Conservation (phyloP, 2,113 vertebrate species). For the Polypterus bichir region DNA sequence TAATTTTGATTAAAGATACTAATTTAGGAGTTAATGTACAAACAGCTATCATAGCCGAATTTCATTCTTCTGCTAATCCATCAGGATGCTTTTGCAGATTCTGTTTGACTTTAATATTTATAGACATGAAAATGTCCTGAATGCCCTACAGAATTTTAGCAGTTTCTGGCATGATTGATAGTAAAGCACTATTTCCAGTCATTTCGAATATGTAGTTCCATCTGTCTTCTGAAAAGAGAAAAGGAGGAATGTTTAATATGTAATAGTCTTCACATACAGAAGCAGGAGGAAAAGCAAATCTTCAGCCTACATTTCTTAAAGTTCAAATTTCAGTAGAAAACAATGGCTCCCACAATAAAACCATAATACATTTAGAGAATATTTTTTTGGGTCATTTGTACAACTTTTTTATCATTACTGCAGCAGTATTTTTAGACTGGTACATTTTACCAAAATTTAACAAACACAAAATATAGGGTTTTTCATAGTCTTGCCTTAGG, state of each 20-base stretch:
- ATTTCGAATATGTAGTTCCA: conserved; percentile 61
- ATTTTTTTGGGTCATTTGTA: no score
- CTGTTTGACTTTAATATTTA: conserved; percentile 71
- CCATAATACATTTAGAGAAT: no score
- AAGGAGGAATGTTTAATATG: conserved; percentile 53
- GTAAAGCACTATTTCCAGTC: conserved; percentile 53
- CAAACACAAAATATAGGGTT: no score
- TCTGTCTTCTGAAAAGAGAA: conserved; percentile 64
- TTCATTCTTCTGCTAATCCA: conserved; percentile 48
- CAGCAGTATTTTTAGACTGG: no score
- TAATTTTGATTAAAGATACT: conserved; percentile 25
- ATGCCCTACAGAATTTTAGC: conserved; percentile 66
- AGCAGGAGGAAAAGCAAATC: conserved; percentile 28
- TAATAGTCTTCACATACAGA: conserved; percentile 34
- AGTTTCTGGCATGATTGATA: conserved; percentile 62
- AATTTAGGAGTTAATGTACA: conserved; percentile 26
- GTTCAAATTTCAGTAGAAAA: no score
- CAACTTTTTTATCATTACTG: no score
- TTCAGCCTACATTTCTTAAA: conserved; percentile 25
- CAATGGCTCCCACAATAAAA: no score
- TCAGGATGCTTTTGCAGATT: conserved; percentile 54
- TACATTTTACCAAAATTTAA: no score
- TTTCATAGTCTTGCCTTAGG: no score
- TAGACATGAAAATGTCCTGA: conserved; percentile 66
- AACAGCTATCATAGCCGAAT: conserved; percentile 40